Base-by-base conservation (phyloP, 1,140 invertebrate species). In the Argopecten irradians region DNA sequence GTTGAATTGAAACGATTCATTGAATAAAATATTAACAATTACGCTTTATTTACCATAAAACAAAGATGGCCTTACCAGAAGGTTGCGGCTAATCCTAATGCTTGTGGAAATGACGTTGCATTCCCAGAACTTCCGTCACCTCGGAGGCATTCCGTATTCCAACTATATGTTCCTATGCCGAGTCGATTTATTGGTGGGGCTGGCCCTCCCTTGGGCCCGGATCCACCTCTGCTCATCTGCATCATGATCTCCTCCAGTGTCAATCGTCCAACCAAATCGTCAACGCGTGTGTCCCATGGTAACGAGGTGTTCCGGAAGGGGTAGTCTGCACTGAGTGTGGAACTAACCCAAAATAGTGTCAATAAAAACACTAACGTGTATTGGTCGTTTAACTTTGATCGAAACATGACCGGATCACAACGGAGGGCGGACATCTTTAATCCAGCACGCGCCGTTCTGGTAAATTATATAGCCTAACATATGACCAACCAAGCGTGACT, bases 111-210 rank as follows among this genome's bases (percentile, higher is more conserved):
- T 14, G 93, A 92, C 9, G 95, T 95, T 32, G 94, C 92, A 34
- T 92, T 92, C 87, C 93, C 94, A 22, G 92, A 86, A 7, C 82
- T 32, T 11, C 86, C 93, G 85, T 94, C 94, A 9, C 95, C 95
- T 13, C 92, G 90, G 16, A 95, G 88, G 92, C 95, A 95, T 89
- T 95, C 94, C 0, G 94, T 95, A 82, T 93, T 92, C 94, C 94
- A 95, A 33, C 88, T 89, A 85, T 94, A 95, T 7, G 92, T 94
- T 9, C 90, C 91, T n/a, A 95, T 94, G 33, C 93, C 93, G 1
- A 95, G 90, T 71, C 93, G 91, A 1, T 85, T 83, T 82, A 95
- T 94, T 0, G 92, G 85, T 13, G 94, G 94, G 19, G 94, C 93
- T 19, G 94, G 94, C n/a, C 92, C 91, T 22, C 89, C 92, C 22